These are phyloP conservation scores for Sparidentex hasta DNA, from an alignment of 2,797 vertebrate genomes.

Conservation along the genomic window DNA sequence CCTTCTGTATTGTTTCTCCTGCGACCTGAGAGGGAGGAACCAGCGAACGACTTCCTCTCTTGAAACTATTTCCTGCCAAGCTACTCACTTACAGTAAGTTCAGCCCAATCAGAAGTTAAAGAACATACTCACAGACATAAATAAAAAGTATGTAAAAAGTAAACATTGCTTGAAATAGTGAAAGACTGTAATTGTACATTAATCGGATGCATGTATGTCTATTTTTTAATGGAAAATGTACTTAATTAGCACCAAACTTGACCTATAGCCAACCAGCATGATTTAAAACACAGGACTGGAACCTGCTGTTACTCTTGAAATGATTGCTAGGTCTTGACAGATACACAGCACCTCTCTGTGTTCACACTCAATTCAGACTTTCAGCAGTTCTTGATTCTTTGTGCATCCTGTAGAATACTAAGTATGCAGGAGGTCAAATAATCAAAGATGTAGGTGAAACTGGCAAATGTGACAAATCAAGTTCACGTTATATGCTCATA, in stretches of 20 bases:
- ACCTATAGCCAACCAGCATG: background rate
- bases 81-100: background rate
- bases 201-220: too few species aligned
- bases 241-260: background rate
- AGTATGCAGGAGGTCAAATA: background rate
- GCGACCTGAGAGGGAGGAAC: constrained; percentile 35
- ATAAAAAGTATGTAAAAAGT: background rate
- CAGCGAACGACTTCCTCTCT: background rate
- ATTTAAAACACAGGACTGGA: background rate
- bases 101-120: background rate
- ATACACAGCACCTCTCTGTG: background rate
- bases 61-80: background rate
- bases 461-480: too few species aligned
- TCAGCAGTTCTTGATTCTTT: background rate
- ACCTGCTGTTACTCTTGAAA: background rate
- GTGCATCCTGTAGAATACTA: background rate
- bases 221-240: background rate
- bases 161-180: too few species aligned
- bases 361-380: background rate
- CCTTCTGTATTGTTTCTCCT: too few species aligned
- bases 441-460: background rate
- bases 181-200: background rate
- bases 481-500: too few species aligned
- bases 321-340: background rate
- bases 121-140: background rate